Conservation (phyloP, 2,888 invertebrate species). For the Tortrix viridana region DNA sequence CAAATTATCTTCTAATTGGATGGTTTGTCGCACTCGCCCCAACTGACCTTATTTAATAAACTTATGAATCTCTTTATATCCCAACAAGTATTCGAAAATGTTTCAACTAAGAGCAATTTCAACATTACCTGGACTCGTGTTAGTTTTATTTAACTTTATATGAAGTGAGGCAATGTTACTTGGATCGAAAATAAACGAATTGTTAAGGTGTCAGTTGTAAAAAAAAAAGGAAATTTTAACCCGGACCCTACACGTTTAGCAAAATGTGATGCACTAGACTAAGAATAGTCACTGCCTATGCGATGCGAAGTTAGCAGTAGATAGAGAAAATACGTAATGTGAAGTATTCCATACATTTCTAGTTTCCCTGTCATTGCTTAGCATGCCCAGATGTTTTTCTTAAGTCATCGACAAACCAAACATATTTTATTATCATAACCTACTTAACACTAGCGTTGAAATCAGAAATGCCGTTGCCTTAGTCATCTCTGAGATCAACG, state of each 20-base stretch:
- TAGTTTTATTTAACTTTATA: too few relatives aligned
- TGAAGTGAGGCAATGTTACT: too few relatives aligned
- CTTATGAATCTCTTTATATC: too few relatives aligned
- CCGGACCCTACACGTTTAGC: neutral
- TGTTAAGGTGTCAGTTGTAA: too few relatives aligned
- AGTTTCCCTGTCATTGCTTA: slow-evolving; percentile 1
- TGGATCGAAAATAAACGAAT: too few relatives aligned
- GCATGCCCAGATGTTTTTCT: slow-evolving; percentile 1
- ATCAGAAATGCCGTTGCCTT: slow-evolving; percentile 44
- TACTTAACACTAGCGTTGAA: slow-evolving; percentile 51
- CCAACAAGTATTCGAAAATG: too few relatives aligned
- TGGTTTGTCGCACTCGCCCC: too few relatives aligned
- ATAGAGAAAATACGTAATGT: neutral
- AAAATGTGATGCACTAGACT: too few relatives aligned
- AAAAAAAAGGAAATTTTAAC: neutral
- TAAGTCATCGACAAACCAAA: slow-evolving; percentile 11
- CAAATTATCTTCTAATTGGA: too few relatives aligned
- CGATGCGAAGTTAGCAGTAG: slow-evolving; percentile 43
- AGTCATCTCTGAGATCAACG: slow-evolving; percentile 51
- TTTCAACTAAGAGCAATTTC: too few relatives aligned
- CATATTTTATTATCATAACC: slow-evolving; percentile 33
- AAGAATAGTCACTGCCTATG: neutral
- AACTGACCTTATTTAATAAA: too few relatives aligned
- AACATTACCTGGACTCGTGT: too few relatives aligned
- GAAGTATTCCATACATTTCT: neutral